Conservation (phyloP, 2,888 invertebrate genomes). For the Netelia fuscicornis region DNA sequence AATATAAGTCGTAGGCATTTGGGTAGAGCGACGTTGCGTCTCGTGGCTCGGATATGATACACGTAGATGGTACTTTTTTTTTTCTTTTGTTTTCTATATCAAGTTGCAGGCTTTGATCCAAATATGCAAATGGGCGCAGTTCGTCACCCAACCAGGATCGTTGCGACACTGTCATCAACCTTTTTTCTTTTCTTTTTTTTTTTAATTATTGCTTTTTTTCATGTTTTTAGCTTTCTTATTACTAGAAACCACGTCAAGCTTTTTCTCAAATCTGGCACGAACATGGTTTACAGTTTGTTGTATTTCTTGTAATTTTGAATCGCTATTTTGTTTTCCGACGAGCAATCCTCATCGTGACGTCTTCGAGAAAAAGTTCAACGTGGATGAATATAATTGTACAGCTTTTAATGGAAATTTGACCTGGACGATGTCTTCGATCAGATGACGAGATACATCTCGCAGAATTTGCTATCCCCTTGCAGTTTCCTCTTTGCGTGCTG, state of each 20-base stretch:
- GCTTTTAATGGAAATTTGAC: conserved; percentile 48
- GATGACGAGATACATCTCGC: conserved; percentile 23
- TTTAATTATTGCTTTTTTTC: conserved; percentile 56
- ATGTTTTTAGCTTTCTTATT: conserved; percentile 59
- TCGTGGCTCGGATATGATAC: conserved; percentile 88
- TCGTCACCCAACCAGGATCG: conserved; percentile 73
- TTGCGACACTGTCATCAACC: conserved; percentile 70
- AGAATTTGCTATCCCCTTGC: conserved; percentile 31
- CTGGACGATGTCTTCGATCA: conserved; percentile 46
- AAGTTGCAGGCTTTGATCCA: conserved; percentile 87
- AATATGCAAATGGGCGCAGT: conserved; percentile 76
- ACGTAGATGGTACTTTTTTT: conserved; percentile 78
- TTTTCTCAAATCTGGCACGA: conserved; percentile 36
- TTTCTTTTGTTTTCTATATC: conserved; percentile 75
- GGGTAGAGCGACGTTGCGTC: conserved; percentile 77
- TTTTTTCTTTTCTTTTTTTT: conserved; percentile 73
- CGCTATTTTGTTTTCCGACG: background rate
- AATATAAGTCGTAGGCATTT: conserved; percentile 21
- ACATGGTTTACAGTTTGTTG: too few relatives aligned
- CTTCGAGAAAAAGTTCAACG: conserved; percentile 46
- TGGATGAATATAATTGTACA: conserved; percentile 29
- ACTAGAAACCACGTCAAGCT: conserved; percentile 22
- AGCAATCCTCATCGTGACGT: background rate
- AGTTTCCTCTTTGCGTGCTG: conserved; percentile 30
- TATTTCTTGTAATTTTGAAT: background rate